Conservation (phyloP, 2,888 invertebrate genomes). For the Noctua janthe region DNA sequence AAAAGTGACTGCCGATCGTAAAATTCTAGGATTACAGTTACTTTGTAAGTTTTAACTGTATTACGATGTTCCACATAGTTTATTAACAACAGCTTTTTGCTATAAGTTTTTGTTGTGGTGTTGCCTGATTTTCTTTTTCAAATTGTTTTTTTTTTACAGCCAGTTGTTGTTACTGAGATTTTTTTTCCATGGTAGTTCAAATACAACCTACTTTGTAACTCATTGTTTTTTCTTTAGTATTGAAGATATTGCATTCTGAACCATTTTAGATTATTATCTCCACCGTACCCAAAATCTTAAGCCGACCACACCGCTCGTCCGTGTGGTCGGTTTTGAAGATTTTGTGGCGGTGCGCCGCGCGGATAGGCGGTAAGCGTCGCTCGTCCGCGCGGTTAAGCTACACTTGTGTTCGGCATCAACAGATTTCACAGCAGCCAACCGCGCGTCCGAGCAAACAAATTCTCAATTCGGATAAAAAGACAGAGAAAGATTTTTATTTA, state of each 20-base stretch:
- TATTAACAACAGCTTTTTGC: conserved; percentile 51
- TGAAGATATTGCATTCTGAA: not conserved
- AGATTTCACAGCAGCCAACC: not conserved
- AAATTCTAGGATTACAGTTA: conserved; percentile 69
- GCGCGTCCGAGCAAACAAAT: not conserved
- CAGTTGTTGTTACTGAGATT: not conserved
- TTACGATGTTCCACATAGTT: conserved; percentile 49
- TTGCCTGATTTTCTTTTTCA: not conserved
- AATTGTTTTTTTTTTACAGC: not conserved
- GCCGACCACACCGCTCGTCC: not conserved
- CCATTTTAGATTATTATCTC: not conserved
- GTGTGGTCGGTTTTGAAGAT: not conserved
- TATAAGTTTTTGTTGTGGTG: not conserved
- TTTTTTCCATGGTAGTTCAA: not conserved
- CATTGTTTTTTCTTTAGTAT: not conserved
- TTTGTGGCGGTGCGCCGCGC: not conserved
- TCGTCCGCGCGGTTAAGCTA: not conserved
- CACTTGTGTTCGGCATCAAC: not conserved
- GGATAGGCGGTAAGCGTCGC: not conserved
- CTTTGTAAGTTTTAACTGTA: conserved; percentile 68
- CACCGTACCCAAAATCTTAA: not conserved
- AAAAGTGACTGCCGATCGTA: conserved; percentile 69
- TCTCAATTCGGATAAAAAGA: not conserved
- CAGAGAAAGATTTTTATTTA: not conserved
- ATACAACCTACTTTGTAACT: not conserved